A percentile compares a stretch with the other conserved stretches of the same genome.
Conservation (phyloP, 2,888 invertebrate species). For the Cacoxenus indagator region DNA sequence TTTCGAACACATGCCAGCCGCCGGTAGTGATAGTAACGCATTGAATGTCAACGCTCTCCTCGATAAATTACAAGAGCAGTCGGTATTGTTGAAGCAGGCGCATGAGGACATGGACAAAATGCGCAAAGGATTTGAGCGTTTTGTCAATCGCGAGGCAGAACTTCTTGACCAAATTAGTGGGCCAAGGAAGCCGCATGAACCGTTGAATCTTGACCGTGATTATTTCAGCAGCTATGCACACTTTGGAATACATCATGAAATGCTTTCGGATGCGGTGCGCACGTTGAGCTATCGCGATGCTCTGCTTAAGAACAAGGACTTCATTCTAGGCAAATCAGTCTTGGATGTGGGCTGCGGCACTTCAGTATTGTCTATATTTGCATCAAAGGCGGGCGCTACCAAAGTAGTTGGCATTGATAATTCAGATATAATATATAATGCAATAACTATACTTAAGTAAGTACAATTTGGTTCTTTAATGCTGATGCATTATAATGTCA, state of each 20-base stretch:
- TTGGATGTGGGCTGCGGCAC: slow-evolving; percentile 98
- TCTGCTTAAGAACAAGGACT: slow-evolving; percentile 79
- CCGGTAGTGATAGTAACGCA: background rate
- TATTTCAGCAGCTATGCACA: slow-evolving; percentile 90
- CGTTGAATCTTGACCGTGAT: slow-evolving; percentile 79
- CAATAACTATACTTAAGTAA: slow-evolving; percentile 92
- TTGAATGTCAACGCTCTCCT: slow-evolving; percentile 64
- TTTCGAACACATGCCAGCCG: slow-evolving; percentile 39
- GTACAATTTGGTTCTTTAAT: background rate
- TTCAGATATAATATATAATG: slow-evolving; percentile 95
- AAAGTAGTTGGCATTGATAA: slow-evolving; percentile 95
- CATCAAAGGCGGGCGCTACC: slow-evolving; percentile 92
- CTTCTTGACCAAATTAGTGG: slow-evolving; percentile 23
- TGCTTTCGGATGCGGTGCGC: slow-evolving; percentile 89
- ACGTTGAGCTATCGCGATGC: slow-evolving; percentile 91
- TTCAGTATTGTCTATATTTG: slow-evolving; percentile 98
- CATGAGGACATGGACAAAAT: slow-evolving; percentile 67
- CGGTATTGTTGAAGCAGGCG: slow-evolving; percentile 75
- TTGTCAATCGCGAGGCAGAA: slow-evolving; percentile 16
- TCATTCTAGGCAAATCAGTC: slow-evolving; percentile 81
- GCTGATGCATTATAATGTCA: background rate
- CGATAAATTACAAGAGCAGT: slow-evolving; percentile 73
- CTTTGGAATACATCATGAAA: slow-evolving; percentile 93
- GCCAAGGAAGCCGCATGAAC: slow-evolving; percentile 63
- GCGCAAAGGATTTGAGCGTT: slow-evolving; percentile 56